Evolutionary conservation across 2,797 vertebrate species (phyloP), one percentile per base, ranked within the genome.

Genomic region (Decapterus maruadsi): DNA sequence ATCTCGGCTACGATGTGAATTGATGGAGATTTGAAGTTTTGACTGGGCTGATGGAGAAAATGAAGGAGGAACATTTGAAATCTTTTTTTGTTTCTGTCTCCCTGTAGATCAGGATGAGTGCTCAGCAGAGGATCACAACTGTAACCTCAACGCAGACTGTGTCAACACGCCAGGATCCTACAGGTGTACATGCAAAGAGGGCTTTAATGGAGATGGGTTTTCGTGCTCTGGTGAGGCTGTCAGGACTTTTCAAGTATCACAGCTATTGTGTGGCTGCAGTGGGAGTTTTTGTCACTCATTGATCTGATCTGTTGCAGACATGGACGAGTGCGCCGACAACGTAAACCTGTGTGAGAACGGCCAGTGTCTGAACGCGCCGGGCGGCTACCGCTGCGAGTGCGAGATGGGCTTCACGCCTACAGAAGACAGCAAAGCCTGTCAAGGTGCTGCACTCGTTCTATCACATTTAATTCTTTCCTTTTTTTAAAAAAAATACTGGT

Each of bases 371-470:
- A 99, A 99, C 0, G 96, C 96, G 0, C 97, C 97, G 0, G 97
- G 97, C 0, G 97, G 96, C 31, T 99, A 98, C 87, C 96, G 96
- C 90, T 99, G 97, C 16, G 96, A 99, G 89, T 99, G 98, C 0
- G 97, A 99, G 90, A 97, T 98, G 97, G 97, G 97, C 85, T 99
- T 99, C 93, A 96, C 95, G n/a, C 96, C 97, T 2, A 96, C 96
- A 0, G 95, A 98, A 54, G 97, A 98, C 95, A 98, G 95, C 93
- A 96, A 89, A 56, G 96, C 96, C 68, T 99, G 97, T 84, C 96
- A 96, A 94, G 98, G 98, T 99, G 80, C 87, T 82, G 60, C 31
- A 2, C 29, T 46, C 16, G 0, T 16, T 42, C 60, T 45, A 17
- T 11, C 46, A 8, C 26, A 0, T 53, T 58, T 19, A 26, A 7